Conservation (phyloP, 2,888 invertebrate genomes). For the Rhagium mordax region DNA sequence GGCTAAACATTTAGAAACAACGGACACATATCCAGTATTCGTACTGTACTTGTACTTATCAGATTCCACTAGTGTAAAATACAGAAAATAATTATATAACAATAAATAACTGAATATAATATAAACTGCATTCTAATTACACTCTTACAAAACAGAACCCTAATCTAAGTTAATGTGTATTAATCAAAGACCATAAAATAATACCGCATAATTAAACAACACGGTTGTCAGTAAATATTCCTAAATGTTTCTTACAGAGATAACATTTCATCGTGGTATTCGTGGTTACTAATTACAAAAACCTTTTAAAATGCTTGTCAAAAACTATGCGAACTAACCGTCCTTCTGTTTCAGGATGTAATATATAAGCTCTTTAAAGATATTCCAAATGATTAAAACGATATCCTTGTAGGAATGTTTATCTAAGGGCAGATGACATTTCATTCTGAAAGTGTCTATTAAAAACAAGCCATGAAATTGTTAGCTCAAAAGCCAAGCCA, state of each 20-base stretch:
- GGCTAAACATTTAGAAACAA: no score
- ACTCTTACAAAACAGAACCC: neutral
- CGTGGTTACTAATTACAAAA: conserved; percentile 50
- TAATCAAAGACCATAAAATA: neutral
- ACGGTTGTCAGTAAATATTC: neutral
- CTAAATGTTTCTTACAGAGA: neutral
- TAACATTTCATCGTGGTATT: conserved; percentile 13
- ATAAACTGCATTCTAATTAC: neutral
- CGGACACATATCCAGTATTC: no score
- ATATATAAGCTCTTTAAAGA: conserved; percentile 44
- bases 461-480: conserved; percentile 47
- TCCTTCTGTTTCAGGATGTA: conserved; percentile 38
- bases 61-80: no score
- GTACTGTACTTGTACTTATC: no score
- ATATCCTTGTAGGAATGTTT: conserved; percentile 49
- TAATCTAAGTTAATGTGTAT: neutral
- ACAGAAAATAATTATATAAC: no score
- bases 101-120: no score
- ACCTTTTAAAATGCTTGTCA: conserved; percentile 49
- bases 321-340: conserved; percentile 44
- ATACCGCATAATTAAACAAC: neutral
- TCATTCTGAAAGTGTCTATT: conserved; percentile 45
- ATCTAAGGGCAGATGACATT: conserved; percentile 49
- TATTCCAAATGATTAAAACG: conserved; percentile 36
- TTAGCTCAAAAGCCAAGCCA: conserved; percentile 42